Percentiles rank a stretch among this genome's conserved stretches.
Evolutionary conservation across 2,797 vertebrate species (phyloP).

Genomic region (Hippocampus kuda): DNA sequence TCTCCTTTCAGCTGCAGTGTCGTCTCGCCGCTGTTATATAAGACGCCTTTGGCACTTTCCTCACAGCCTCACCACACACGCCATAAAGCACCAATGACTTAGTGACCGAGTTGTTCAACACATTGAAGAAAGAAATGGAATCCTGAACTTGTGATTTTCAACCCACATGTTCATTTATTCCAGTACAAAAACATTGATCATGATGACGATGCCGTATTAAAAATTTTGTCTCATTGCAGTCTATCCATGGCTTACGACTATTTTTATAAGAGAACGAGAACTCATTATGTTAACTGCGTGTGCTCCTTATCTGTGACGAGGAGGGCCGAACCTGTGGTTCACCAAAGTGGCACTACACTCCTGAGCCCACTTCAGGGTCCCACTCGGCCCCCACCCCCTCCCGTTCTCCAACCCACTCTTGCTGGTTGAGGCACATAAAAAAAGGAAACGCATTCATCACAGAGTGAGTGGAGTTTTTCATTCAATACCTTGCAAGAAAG

Average conservation of each 20-base stretch:
- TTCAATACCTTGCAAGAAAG: too few species aligned
- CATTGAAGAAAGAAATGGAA: too few species aligned
- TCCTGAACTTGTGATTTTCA: too few species aligned
- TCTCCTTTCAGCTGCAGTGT: constrained; percentile 45
- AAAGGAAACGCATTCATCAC: too few species aligned
- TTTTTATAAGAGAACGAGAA: background rate
- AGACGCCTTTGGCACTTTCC: constrained; percentile 21
- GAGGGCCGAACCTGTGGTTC: background rate
- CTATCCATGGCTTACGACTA: background rate
- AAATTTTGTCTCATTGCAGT: too few species aligned
- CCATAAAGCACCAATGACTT: too few species aligned
- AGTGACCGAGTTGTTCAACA: too few species aligned
- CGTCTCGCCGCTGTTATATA: constrained; percentile 40
- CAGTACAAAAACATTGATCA: too few species aligned
- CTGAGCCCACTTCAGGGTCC: background rate
- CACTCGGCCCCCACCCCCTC: background rate
- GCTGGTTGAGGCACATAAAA: background rate
- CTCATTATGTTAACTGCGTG: background rate
- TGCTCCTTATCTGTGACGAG: background rate
- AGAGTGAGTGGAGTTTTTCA: too few species aligned
- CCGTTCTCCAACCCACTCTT: background rate
- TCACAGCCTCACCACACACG: too few species aligned
- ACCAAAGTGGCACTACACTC: background rate
- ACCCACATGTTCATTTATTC: too few species aligned
- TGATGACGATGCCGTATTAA: too few species aligned